phyloP scores from a whole-genome alignment of 2,797 vertebrate genomes.

The Caiman crocodilus region DNA sequence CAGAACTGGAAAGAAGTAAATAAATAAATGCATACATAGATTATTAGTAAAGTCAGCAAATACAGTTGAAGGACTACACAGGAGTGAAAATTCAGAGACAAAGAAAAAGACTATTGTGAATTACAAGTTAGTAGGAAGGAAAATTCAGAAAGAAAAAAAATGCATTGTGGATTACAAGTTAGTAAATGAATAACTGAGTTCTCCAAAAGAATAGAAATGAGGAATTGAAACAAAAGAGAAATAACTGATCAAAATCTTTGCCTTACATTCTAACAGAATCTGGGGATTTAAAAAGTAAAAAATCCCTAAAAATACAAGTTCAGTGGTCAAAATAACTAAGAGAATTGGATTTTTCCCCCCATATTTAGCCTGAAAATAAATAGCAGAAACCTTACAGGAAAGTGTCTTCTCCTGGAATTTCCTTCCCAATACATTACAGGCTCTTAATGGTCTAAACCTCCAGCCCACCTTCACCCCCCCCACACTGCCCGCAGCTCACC shows the following conservation, averaged over 20 bases:
- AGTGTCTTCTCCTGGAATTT: fast-evolving
- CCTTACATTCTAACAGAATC: not conserved
- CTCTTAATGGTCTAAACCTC: not conserved
- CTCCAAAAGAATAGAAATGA: slow-evolving; percentile 38
- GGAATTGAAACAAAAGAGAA: slow-evolving; percentile 28
- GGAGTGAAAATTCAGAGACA: slow-evolving; percentile 7
- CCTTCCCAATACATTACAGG: not conserved
- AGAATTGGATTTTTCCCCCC: not conserved
- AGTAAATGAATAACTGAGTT: slow-evolving; percentile 27
- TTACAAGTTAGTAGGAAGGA: slow-evolving; percentile 48
- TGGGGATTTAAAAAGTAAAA: not conserved
- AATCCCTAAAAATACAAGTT: not conserved
- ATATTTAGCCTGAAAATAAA: not conserved
- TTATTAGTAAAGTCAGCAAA: slow-evolving; percentile 45
- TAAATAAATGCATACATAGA: not conserved
- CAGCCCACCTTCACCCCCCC: too few relatives aligned
- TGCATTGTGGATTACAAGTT: slow-evolving; percentile 58
- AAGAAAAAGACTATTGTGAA: slow-evolving; percentile 55
- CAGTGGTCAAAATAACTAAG: fast-evolving
- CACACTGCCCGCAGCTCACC: too few relatives aligned
- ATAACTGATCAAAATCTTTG: slow-evolving; percentile 40
- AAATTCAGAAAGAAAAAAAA: slow-evolving; percentile 9
- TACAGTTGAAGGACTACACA: not conserved
- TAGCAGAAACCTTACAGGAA: not conserved
- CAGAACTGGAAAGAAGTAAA: not conserved